Evolutionary conservation across 2,888 invertebrate genomes (phyloP).

Genomic region (Lasiommata megera): DNA sequence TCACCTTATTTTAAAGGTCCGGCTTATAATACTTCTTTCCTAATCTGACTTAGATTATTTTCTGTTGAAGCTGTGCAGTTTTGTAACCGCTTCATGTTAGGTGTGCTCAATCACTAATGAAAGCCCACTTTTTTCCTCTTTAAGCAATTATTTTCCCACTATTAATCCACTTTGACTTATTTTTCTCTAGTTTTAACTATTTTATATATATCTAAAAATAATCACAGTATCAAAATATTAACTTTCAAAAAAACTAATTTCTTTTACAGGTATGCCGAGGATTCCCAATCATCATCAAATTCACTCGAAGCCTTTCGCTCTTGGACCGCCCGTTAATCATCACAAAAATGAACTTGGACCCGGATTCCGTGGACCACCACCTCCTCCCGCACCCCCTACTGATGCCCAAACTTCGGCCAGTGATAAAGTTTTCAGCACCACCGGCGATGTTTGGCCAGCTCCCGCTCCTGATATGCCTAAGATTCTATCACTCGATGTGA

Average conservation of each 20-base stretch:
- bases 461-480: constrained; percentile 95
- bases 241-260: neutral
- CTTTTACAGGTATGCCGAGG: constrained; percentile 68
- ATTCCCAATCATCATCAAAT: constrained; percentile 77
- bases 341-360: constrained; percentile 76
- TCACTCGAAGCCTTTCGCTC: constrained; percentile 70
- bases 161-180: too few relatives aligned
- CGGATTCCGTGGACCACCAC: constrained; percentile 88
- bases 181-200: too few relatives aligned
- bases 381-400: constrained; percentile 68
- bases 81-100: too few relatives aligned
- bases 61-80: too few relatives aligned
- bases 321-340: constrained; percentile 71
- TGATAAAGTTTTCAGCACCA: constrained; percentile 81
- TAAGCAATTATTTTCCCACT: too few relatives aligned
- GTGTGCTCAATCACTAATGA: too few relatives aligned
- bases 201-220: too few relatives aligned
- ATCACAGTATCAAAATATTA: neutral
- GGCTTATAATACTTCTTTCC: too few relatives aligned
- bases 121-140: too few relatives aligned
- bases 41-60: too few relatives aligned
- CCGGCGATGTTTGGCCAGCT: constrained; percentile 92
- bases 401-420: constrained; percentile 80
- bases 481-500: constrained; percentile 94
- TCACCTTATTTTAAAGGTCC: too few relatives aligned